Base-by-base conservation (phyloP, 1,140 invertebrate species). In the Drosophila biarmipes region DNA sequence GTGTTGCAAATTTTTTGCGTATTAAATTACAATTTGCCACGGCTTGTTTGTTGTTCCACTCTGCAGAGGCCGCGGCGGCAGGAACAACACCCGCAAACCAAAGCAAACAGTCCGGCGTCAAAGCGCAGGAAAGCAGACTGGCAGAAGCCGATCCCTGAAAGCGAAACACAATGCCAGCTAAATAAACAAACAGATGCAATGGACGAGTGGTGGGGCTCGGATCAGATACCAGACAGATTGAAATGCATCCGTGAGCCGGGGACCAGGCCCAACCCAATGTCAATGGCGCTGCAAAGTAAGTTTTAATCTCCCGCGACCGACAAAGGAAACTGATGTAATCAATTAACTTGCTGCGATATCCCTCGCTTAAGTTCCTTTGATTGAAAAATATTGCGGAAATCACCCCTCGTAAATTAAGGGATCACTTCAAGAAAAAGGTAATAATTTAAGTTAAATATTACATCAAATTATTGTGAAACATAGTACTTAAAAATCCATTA, bases 11-110 rank as follows among this genome's bases (percentile, higher is more conserved):
- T 86, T 87, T 74, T 79, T 64, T 73, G 67, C 58, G 71, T 86
- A 82, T 86, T 82, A 89, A 89, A 82, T 86, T 87, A 86, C 82
- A 75, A 87, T 86, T 82, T 82, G 75, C 74, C 66, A 79, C 71
- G 73, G 64, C 73, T 81, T 81, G 78, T 77, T 66, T 73, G 66
- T 58, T 42, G 59, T 56, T 21, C 6, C 8, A 11, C n/a, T 21
- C 21, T 27, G 43, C 21, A 24, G 80, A 43, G 40, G 56, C 38
- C 53, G 58, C 58, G 58, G 45, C 69, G 53, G 69, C 59, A 66
- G 59, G 49, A 63, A 73, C 42, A 48, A 53, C 51, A 61, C 40
- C 48, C 43, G 48, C 66, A 38, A 69, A 56, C 64, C 42, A 67
- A 80, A 63, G 64, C 69, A 87, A 81, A 86, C 74, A 78, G 63